phyloP scores from a whole-genome alignment of 2,113 vertebrate genomes.

The Ondatra zibethicus region DNA sequence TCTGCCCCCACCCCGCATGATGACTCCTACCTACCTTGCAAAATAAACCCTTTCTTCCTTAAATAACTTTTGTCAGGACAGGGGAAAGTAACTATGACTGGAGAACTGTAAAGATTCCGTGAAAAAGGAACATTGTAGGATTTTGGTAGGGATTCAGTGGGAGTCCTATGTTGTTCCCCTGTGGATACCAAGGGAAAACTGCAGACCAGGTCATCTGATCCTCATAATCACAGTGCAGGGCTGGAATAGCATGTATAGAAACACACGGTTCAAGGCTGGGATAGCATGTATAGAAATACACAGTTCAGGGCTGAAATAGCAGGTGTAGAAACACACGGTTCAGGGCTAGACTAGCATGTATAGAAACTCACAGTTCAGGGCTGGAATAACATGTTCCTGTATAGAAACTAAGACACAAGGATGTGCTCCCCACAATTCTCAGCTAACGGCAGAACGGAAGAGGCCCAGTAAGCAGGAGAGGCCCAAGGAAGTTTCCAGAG shows the following conservation, averaged over 20 bases:
- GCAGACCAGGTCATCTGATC: neutral
- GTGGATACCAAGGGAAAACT: neutral
- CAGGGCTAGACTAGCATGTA: neutral
- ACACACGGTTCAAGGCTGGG: neutral
- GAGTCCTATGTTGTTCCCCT: neutral
- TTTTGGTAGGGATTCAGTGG: neutral
- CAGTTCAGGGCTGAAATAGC: neutral
- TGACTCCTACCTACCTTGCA: neutral
- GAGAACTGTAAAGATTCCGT: neutral
- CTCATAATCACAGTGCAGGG: neutral
- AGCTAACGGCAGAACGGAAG: neutral
- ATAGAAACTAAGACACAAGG: neutral
- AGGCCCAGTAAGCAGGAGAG: neutral
- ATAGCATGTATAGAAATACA: too few species aligned
- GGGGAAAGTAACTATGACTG: neutral
- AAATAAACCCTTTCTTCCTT: neutral
- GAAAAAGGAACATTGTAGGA: neutral
- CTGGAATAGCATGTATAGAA: neutral
- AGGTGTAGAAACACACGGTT: neutral
- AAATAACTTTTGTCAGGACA: neutral
- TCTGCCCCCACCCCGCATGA: accelerated
- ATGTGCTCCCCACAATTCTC: neutral
- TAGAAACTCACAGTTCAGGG: too few species aligned
- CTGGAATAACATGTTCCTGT: neutral
- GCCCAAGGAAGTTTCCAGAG: neutral